Base-by-base conservation (phyloP, 2,113 vertebrate genomes). In the Urocolius indicus region DNA sequence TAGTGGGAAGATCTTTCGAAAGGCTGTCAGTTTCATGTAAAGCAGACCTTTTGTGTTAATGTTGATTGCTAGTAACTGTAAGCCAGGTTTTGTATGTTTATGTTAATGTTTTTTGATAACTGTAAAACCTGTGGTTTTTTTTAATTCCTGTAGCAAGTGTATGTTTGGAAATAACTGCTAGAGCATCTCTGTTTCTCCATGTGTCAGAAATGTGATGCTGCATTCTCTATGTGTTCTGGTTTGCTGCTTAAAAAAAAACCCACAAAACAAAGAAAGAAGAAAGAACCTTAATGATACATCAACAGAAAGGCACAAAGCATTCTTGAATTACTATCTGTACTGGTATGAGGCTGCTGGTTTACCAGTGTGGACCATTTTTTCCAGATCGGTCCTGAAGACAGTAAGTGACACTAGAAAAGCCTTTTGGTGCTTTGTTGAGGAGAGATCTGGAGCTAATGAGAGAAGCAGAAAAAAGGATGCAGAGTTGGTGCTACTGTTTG, bases 111-210 rank as follows among this genome's bases (percentile, higher is more conserved):
- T 73, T 43, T 43, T 84, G 57, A 14, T 43, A 54, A 45, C 30
- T 63, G 16, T 67, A 51, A 61, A 69, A 5, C 26, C 32, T 32
- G n/a, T 68, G 51, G 14, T 63, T 68, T n/a, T 16, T 73, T n/a
- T 16, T 73, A 24, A 52, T 43, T 63, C 26, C 22, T 0, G 0
- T 27, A 49, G 63, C 16, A 30, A 57, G 19, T 26, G 26, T 36
- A 15, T 10, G n/a, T 71, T 81, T 3, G 3, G 18, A 38, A 72
- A 54, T 22, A 61, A 21, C 41, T 75, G 43, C 66, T 55, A 3
- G 29, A 54, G 9, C 36, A n/a, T 74, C 54, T 0, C 41, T 63
- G 0, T 36, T 36, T 22, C 13, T 4, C 4, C 14, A 0, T 7
- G 21, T 61, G 69, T 78, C 73, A 75, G 57, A 67, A 77, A 24